Evolutionary conservation across 2,113 vertebrate genomes (phyloP).

Genomic region (Zonotrichia leucophrys): DNA sequence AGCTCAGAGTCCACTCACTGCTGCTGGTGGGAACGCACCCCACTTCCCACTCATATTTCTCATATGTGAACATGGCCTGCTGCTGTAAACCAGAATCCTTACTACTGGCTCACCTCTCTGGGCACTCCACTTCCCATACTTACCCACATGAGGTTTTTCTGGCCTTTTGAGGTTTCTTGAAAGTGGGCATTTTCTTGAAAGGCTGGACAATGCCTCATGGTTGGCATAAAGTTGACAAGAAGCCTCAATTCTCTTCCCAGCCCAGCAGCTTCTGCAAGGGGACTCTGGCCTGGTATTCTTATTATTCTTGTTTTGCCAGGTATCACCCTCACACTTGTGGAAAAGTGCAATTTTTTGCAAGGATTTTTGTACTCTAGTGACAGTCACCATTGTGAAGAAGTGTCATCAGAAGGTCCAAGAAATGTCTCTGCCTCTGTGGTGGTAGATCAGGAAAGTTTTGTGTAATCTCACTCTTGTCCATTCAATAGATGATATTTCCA

Average conservation of each 20-base stretch:
- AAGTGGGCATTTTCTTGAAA: neutral
- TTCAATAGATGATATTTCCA: neutral
- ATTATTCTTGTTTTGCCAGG: neutral
- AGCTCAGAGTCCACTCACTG: neutral
- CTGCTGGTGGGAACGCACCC: neutral
- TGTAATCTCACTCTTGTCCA: neutral
- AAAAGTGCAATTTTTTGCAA: neutral
- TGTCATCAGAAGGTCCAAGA: neutral
- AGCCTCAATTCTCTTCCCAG: neutral
- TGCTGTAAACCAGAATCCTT: neutral
- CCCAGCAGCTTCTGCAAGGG: neutral
- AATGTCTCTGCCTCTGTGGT: neutral
- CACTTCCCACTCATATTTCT: neutral
- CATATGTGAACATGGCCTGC: too few relatives aligned
- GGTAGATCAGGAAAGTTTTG: neutral
- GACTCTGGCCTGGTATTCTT: neutral
- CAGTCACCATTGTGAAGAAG: neutral
- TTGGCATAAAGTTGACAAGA: neutral
- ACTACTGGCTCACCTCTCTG: neutral
- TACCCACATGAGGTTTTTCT: neutral
- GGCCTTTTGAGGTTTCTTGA: neutral
- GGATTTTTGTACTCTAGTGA: neutral
- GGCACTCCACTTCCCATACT: neutral
- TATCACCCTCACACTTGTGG: neutral
- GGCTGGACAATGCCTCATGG: accelerated